Percentiles rank a stretch among this genome's conserved stretches.
phyloP scores from a whole-genome alignment of 2,888 invertebrate genomes.

The Lagria hirta region DNA sequence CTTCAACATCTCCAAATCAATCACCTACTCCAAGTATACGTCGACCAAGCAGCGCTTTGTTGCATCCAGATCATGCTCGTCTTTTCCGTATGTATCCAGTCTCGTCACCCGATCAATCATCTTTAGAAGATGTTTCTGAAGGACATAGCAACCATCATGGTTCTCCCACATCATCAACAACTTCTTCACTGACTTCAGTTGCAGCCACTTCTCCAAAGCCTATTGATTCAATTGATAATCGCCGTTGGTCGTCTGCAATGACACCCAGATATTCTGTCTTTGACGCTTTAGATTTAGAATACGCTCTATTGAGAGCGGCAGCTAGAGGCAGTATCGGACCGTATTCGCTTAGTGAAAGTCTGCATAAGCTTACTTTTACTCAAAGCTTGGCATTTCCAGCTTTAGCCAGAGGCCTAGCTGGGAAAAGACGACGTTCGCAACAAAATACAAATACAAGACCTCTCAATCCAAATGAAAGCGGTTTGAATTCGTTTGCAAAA shows the following conservation, averaged over 20 bases:
- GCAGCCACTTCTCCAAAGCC: slow-evolving; percentile 49
- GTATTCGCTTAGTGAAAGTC: slow-evolving; percentile 69
- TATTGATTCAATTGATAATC: slow-evolving; percentile 52
- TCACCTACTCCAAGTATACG: slow-evolving; percentile 53
- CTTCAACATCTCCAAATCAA: slow-evolving; percentile 48
- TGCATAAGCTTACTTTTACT: slow-evolving; percentile 73
- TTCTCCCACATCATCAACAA: slow-evolving; percentile 60
- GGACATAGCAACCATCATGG: slow-evolving; percentile 48
- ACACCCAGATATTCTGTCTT: slow-evolving; percentile 67
- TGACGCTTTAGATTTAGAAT: slow-evolving; percentile 71
- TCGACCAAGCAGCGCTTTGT: slow-evolving; percentile 61
- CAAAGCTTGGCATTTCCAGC: slow-evolving; percentile 74
- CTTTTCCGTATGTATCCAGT: slow-evolving; percentile 56
- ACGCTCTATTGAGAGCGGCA: slow-evolving; percentile 67
- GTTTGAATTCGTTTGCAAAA: slow-evolving; percentile 71
- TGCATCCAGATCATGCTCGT: slow-evolving; percentile 72
- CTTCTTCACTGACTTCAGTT: slow-evolving; percentile 61
- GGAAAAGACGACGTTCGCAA: slow-evolving; percentile 62
- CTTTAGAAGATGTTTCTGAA: slow-evolving; percentile 55
- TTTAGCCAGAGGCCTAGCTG: slow-evolving; percentile 66
- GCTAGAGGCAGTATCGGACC: slow-evolving; percentile 72
- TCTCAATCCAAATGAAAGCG: slow-evolving; percentile 64
- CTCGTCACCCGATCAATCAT: slow-evolving; percentile 54
- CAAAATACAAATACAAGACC: slow-evolving; percentile 57
- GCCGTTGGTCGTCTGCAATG: slow-evolving; percentile 62